phyloP scores from a whole-genome alignment of 2,113 vertebrate species.

The Aythya baeri region DNA sequence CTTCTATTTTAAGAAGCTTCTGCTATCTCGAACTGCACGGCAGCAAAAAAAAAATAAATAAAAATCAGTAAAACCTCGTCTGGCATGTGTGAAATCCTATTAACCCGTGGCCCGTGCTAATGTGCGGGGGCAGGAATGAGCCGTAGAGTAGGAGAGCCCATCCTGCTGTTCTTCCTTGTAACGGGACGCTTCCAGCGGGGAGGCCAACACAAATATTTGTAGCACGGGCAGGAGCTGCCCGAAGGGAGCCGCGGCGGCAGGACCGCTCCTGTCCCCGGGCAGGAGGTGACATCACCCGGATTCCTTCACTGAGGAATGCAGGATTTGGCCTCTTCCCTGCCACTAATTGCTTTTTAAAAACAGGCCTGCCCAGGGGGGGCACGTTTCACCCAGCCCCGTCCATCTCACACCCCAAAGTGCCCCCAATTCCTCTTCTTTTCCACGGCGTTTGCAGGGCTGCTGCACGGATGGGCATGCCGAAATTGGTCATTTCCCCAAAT shows the following conservation, averaged over 20 bases:
- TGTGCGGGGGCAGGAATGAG: not conserved
- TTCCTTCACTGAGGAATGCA: slow-evolving; percentile 51
- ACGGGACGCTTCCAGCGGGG: not conserved
- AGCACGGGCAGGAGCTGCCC: slow-evolving; percentile 23
- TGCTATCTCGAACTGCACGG: not conserved
- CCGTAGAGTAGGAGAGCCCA: slow-evolving; percentile 25
- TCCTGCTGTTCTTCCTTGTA: slow-evolving; percentile 47
- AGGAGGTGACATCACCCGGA: slow-evolving; percentile 59
- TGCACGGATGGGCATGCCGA: fast-evolving
- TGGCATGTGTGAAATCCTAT: not conserved
- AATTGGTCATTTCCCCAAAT: not conserved
- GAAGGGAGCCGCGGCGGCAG: not conserved
- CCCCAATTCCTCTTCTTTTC: not conserved
- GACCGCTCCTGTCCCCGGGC: not conserved
- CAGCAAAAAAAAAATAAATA: not conserved
- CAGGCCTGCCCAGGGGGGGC: slow-evolving; percentile 24
- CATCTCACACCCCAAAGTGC: fast-evolving
- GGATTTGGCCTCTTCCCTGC: slow-evolving; percentile 14
- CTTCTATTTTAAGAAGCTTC: not conserved
- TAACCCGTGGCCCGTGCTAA: not conserved
- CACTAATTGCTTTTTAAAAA: slow-evolving; percentile 11
- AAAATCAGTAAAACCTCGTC: not conserved
- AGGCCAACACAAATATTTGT: slow-evolving; percentile 64
- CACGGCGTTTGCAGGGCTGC: fast-evolving
- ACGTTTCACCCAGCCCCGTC: not conserved